Evolutionary conservation across 2,888 invertebrate species (phyloP).

Genomic region (Plagiodera versicolora): DNA sequence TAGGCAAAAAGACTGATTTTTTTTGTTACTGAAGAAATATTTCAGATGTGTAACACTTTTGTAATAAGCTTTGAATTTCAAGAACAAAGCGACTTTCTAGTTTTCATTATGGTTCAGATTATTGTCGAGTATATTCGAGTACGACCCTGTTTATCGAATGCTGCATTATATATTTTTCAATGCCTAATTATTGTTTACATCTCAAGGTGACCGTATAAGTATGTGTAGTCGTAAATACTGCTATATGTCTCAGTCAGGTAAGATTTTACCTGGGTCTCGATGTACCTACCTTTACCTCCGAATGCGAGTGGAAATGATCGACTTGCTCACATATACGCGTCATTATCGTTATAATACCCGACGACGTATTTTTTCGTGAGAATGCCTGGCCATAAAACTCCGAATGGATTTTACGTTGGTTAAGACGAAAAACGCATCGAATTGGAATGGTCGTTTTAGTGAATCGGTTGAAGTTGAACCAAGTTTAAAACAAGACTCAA

Average conservation of each 20-base stretch:
- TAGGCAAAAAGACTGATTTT: too few relatives aligned
- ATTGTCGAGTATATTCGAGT: not conserved
- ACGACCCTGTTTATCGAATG: conserved; percentile 25
- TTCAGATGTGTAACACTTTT: too few relatives aligned
- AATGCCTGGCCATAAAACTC: conserved; percentile 15
- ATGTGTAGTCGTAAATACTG: conserved; percentile 50
- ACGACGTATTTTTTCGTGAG: conserved; percentile 18
- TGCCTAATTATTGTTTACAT: conserved; percentile 54
- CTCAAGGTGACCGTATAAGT: conserved; percentile 53
- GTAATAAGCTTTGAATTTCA: too few relatives aligned
- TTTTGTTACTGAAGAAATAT: too few relatives aligned
- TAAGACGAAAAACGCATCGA: not conserved
- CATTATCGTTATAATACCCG: conserved; percentile 22
- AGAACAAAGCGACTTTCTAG: too few relatives aligned
- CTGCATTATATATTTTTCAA: conserved; percentile 49
- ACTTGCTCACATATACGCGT: conserved; percentile 25
- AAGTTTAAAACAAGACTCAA: too few relatives aligned
- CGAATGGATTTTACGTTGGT: conserved; percentile 10
- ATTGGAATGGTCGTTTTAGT: not conserved
- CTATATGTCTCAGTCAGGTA: conserved; percentile 52
- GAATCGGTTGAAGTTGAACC: too few relatives aligned
- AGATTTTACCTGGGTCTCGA: conserved; percentile 47
- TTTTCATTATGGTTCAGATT: too few relatives aligned
- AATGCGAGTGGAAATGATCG: conserved; percentile 24
- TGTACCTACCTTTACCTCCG: conserved; percentile 31